A percentile compares a stretch with the other conserved stretches of the same genome.
Conservation (phyloP, 2,888 invertebrate species). For the Hirtodrosophila duncani region DNA sequence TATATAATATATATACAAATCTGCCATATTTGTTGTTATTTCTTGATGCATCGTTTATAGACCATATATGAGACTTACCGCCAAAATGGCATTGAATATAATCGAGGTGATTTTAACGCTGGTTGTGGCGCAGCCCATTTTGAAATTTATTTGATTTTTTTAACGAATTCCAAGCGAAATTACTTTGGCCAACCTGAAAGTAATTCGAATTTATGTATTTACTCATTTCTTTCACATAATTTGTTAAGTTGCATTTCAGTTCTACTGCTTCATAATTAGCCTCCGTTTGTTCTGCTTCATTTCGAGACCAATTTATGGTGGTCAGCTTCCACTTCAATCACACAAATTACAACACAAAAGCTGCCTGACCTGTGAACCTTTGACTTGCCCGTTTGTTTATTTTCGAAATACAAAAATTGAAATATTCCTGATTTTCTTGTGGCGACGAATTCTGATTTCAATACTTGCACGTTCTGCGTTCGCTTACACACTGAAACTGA, state of each 20-base stretch:
- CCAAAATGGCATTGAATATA: conserved; percentile 67
- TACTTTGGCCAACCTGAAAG: conserved; percentile 15
- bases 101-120: conserved; percentile 70
- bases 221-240: no score
- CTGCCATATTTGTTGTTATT: not conserved
- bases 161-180: conserved; percentile 3
- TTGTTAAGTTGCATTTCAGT: no score
- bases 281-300: no score
- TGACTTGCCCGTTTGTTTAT: conserved; percentile 14
- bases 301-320: no score
- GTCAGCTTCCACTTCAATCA: not conserved
- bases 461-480: conserved; percentile 66
- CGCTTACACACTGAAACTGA: conserved; percentile 65
- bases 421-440: conserved; percentile 15
- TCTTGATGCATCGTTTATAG: conserved; percentile 15
- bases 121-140: conserved; percentile 73
- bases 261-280: no score
- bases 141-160: conserved; percentile 18
- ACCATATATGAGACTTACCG: conserved; percentile 61
- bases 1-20: not conserved
- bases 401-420: conserved; percentile 32
- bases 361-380: no score
- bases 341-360: conserved; percentile 12
- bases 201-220: not conserved
- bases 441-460: conserved; percentile 14